Conservation (phyloP, 2,797 vertebrate species). For the Peromyscus nudipes region DNA sequence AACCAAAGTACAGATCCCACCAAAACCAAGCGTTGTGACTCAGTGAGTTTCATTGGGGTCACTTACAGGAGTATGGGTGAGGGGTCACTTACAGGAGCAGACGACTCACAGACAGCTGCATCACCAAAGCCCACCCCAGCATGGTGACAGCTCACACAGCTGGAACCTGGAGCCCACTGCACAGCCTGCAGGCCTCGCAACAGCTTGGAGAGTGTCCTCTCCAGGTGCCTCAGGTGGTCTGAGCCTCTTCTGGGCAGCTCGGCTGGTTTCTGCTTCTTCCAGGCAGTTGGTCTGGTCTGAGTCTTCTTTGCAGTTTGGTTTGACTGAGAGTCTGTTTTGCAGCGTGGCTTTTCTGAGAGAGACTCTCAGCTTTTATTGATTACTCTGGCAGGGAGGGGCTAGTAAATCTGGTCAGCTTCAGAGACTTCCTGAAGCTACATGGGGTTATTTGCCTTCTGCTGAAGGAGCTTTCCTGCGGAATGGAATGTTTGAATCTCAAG, state of each 20-base stretch:
- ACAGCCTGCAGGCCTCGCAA: background rate
- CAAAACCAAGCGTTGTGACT: background rate
- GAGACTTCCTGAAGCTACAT: background rate
- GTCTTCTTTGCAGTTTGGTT: background rate
- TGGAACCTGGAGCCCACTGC: background rate
- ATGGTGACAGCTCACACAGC: background rate
- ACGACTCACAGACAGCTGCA: background rate
- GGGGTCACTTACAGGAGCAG: background rate
- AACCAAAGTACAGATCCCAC: background rate
- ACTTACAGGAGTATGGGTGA: background rate
- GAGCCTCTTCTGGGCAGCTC: background rate
- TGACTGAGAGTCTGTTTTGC: background rate
- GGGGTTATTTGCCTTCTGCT: background rate
- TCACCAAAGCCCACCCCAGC: background rate
- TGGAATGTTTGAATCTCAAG: background rate
- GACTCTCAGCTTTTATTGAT: background rate
- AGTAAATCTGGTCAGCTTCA: background rate
- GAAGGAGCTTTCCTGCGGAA: background rate
- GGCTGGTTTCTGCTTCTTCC: background rate
- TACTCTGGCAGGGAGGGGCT: background rate
- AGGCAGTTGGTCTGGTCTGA: background rate
- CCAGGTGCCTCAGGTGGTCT: background rate
- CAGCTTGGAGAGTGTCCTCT: background rate
- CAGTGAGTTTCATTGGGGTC: background rate
- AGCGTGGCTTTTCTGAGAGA: background rate